A percentile compares a stretch with the other conserved stretches of the same genome.
Evolutionary conservation across 2,888 invertebrate genomes (phyloP).

Genomic region (Mamestra brassicae): DNA sequence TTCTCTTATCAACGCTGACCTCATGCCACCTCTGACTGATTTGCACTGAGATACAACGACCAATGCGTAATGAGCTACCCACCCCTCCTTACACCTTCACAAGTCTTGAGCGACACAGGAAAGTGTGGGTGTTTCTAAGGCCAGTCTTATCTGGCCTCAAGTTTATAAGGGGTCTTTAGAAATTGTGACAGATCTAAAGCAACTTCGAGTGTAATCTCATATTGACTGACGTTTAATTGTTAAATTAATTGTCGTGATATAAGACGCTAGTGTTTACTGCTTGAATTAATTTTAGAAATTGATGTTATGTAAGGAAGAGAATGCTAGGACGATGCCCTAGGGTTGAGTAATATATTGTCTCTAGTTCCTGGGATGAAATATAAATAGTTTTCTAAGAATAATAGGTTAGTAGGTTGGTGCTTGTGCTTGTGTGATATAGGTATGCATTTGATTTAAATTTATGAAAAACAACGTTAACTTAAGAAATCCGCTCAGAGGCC

Average conservation of each 20-base stretch:
- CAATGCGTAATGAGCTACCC: slow-evolving; percentile 69
- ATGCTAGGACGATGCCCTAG: slow-evolving; percentile 60
- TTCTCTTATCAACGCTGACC: slow-evolving; percentile 76
- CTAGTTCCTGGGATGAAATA: neutral
- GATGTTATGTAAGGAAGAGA: slow-evolving; percentile 64
- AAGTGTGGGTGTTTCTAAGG: slow-evolving; percentile 44
- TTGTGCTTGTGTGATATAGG: too few species aligned
- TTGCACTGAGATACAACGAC: slow-evolving; percentile 79
- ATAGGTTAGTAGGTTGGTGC: neutral
- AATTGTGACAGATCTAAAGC: slow-evolving; percentile 79
- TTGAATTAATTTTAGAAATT: slow-evolving; percentile 71
- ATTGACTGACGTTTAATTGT: slow-evolving; percentile 79
- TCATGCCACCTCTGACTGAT: slow-evolving; percentile 83
- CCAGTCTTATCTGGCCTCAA: slow-evolving; percentile 68
- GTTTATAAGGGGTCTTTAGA: slow-evolving; percentile 65
- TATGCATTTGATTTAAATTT: too few species aligned
- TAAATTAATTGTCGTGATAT: slow-evolving; percentile 80
- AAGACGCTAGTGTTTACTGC: slow-evolving; percentile 66
- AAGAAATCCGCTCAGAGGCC: too few species aligned
- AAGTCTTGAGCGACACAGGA: slow-evolving; percentile 25
- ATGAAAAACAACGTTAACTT: too few species aligned
- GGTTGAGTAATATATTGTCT: slow-evolving; percentile 30
- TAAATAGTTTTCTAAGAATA: neutral
- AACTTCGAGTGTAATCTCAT: slow-evolving; percentile 73
- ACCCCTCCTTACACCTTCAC: slow-evolving; percentile 37